Evolutionary conservation across 1,140 invertebrate species (phyloP).

Genomic region (Trachymyrmex septentrionalis): DNA sequence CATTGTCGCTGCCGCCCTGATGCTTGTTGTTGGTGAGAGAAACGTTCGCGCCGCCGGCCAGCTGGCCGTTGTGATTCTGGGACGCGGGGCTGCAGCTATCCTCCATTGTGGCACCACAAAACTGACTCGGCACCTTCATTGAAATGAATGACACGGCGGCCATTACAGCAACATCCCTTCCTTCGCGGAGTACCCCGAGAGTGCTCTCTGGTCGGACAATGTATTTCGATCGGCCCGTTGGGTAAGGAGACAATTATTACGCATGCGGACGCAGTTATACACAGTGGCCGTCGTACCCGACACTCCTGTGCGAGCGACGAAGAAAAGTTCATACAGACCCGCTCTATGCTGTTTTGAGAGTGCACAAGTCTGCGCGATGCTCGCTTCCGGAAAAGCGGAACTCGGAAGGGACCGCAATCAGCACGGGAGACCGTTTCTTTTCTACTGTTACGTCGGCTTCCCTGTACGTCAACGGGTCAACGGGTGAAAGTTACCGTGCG

Average conservation of each 20-base stretch:
- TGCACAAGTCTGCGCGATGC: not conserved
- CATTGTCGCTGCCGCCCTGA: constrained; percentile 89
- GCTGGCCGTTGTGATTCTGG: constrained; percentile 87
- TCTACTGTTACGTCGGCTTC: not conserved
- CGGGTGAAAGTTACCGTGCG: constrained; percentile 44
- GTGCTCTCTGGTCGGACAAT: constrained; percentile 77
- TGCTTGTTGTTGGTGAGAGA: constrained; percentile 90
- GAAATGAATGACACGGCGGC: constrained; percentile 89
- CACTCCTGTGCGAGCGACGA: not conserved
- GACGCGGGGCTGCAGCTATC: constrained; percentile 88
- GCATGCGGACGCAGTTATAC: constrained; percentile 68
- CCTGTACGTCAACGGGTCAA: constrained; percentile 15
- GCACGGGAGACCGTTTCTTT: constrained; percentile 18
- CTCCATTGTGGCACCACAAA: constrained; percentile 88
- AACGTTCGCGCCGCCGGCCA: constrained; percentile 88
- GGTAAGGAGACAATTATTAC: constrained; percentile 75
- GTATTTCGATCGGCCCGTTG: constrained; percentile 74
- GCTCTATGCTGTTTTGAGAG: not conserved
- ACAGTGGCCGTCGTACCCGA: not conserved
- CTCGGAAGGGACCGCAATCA: not conserved
- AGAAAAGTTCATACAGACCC: not conserved
- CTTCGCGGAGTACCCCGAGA: constrained; percentile 72
- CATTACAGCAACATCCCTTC: constrained; percentile 89
- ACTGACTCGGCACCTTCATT: constrained; percentile 90
- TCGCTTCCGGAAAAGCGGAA: constrained; percentile 39